Evolutionary conservation across 2,113 vertebrate genomes (phyloP).

Genomic region (Alosa alosa): DNA sequence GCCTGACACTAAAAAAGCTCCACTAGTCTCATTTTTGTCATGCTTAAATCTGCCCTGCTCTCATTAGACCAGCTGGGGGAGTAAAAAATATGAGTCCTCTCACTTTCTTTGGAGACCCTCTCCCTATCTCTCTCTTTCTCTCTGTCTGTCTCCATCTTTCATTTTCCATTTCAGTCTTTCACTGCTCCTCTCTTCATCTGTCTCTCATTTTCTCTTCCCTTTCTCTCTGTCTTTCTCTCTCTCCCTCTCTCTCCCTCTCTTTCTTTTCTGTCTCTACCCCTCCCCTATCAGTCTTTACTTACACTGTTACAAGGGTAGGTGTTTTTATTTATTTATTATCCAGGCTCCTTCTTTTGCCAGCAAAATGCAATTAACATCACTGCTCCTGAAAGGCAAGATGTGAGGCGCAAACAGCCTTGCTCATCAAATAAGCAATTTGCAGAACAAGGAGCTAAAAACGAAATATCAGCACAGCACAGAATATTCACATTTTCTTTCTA

Average conservation of each 20-base stretch:
- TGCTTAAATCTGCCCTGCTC: conserved; percentile 21
- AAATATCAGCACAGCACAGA: neutral
- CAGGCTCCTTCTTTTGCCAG: conserved; percentile 39
- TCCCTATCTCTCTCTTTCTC: neutral
- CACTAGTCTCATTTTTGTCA: conserved; percentile 12
- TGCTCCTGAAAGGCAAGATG: conserved; percentile 58
- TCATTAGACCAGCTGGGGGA: conserved; percentile 27
- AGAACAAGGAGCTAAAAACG: conserved; percentile 21
- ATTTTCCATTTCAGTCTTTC: neutral
- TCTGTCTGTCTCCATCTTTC: neutral
- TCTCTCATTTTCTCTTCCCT: conserved; percentile 26
- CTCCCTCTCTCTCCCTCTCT: neutral
- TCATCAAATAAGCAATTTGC: conserved; percentile 57
- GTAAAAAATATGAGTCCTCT: neutral
- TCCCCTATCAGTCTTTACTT: neutral
- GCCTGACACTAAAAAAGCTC: conserved; percentile 30
- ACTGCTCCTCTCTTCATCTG: conserved; percentile 15
- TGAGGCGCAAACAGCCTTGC: conserved; percentile 37
- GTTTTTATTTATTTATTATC: conserved; percentile 6
- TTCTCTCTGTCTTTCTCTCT: conserved; percentile 27
- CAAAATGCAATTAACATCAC: conserved; percentile 60
- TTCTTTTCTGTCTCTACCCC: neutral
- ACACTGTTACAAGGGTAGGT: neutral
- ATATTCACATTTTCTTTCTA: neutral
- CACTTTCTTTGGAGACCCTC: neutral